Conservation (phyloP, 2,797 vertebrate species). For the Catamblyrhynchus diadema region DNA sequence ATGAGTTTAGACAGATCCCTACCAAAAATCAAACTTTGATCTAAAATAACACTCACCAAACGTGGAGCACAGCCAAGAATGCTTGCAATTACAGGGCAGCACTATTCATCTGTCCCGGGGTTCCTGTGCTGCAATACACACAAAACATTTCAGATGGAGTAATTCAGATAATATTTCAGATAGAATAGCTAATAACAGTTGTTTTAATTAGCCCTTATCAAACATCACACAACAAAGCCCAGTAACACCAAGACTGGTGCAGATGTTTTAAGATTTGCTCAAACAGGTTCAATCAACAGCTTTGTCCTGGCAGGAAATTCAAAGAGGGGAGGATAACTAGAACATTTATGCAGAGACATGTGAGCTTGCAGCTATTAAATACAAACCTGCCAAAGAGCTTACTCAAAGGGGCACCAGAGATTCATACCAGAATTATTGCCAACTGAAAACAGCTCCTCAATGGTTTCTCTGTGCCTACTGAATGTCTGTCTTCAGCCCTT, state of each 20-base stretch:
- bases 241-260: neutral
- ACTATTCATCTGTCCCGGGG: neutral
- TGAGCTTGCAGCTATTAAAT: neutral
- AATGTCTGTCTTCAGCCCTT: neutral
- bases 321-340: neutral
- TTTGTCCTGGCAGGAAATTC: neutral
- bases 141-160: neutral
- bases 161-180: neutral
- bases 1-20: neutral
- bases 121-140: neutral
- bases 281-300: neutral
- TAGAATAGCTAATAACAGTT: neutral
- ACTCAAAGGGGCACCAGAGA: neutral
- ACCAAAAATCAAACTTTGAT: neutral
- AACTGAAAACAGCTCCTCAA: neutral
- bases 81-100: neutral
- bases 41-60: neutral
- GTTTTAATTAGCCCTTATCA: neutral
- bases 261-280: neutral
- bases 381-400: neutral
- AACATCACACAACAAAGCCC: neutral
- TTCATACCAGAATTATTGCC: neutral
- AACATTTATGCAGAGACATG: neutral
- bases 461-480: neutral
- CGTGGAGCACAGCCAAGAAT: neutral